Percentiles rank a stretch among this genome's conserved stretches.
phyloP scores from a whole-genome alignment of 92 coral and sea anemone genomes.

The Epizoanthus scotinus region DNA sequence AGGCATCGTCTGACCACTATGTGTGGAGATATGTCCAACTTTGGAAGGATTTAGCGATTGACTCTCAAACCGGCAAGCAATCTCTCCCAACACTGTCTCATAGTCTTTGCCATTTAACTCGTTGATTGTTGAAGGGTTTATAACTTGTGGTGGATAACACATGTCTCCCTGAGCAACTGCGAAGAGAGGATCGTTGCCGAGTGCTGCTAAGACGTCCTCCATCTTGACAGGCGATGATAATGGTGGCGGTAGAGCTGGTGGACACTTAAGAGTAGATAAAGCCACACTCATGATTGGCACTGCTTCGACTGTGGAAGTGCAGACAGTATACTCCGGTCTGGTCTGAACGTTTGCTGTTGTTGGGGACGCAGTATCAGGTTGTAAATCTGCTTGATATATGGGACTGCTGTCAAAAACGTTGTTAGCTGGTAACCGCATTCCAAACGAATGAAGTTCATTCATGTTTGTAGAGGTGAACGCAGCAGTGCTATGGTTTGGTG shows the following conservation, averaged over 20 bases:
- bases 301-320: background rate
- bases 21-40: background rate
- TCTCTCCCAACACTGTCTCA: background rate
- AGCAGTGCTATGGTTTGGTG: too few relatives aligned
- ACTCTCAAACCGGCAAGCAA: background rate
- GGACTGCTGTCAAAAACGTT: too few relatives aligned
- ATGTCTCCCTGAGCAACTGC: background rate
- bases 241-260: background rate
- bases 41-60: background rate
- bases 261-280: background rate
- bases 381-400: too few relatives aligned
- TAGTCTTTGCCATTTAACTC: background rate
- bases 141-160: background rate
- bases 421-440: too few relatives aligned
- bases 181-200: background rate
- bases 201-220: conserved; percentile 9
- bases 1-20: background rate
- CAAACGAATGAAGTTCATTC: too few relatives aligned
- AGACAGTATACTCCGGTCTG: too few relatives aligned
- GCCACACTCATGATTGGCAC: background rate
- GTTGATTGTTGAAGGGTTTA: background rate
- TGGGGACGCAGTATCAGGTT: too few relatives aligned
- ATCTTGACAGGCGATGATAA: background rate
- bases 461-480: too few relatives aligned
- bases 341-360: too few relatives aligned